phyloP scores from a whole-genome alignment of 2,888 invertebrate genomes.

The Tipula vernalis region DNA sequence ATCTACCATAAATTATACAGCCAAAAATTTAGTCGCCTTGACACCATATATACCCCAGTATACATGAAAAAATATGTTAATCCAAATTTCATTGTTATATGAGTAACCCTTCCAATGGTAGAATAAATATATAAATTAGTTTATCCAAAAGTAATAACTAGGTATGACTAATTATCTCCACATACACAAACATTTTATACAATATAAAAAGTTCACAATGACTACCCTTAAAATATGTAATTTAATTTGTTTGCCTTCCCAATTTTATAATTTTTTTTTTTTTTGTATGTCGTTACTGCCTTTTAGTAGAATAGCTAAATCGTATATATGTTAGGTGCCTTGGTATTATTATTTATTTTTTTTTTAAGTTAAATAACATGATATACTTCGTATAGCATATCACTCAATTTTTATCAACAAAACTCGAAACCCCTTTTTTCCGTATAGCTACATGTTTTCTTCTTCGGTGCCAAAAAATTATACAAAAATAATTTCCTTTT shows the following conservation, averaged over 20 bases:
- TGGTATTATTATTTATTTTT: not conserved
- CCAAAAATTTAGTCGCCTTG: not conserved
- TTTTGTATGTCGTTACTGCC: not conserved
- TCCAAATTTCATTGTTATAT: not conserved
- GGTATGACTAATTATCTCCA: not conserved
- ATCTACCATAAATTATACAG: not conserved
- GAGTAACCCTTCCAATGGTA: not conserved
- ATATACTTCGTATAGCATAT: not conserved
- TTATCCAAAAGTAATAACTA: not conserved
- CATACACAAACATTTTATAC: not conserved
- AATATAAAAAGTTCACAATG: not conserved
- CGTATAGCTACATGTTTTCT: not conserved
- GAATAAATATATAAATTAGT: not conserved
- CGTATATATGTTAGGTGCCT: not conserved
- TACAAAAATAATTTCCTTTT: too few species aligned
- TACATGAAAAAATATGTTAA: not conserved
- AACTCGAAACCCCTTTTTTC: not conserved
- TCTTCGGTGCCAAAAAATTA: not conserved
- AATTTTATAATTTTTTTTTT: not conserved
- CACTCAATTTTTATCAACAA: not conserved
- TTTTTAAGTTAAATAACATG: not conserved
- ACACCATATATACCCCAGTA: not conserved
- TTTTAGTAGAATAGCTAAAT: not conserved
- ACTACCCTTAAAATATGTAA: constrained; percentile 4
- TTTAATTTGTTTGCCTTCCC: not conserved